A percentile compares a stretch with the other conserved stretches of the same genome.
phyloP scores from a whole-genome alignment of 2,888 invertebrate species.

The Ecdyonurus torrentis region DNA sequence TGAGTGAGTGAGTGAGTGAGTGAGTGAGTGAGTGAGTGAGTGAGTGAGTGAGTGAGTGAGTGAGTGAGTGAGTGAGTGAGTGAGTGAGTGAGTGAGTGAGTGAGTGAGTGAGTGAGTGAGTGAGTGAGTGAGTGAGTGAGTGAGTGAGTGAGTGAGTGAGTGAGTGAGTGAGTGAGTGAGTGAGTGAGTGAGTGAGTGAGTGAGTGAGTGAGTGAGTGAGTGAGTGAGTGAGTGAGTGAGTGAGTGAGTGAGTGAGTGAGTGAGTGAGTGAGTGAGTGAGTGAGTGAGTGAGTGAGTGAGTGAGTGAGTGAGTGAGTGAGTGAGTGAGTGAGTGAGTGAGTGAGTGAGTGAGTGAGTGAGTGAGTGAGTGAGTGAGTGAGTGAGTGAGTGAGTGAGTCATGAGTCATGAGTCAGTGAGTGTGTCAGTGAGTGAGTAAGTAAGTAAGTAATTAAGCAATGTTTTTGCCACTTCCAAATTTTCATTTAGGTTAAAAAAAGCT shows the following conservation, averaged over 20 bases:
- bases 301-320: conserved; percentile 4
- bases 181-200: neutral
- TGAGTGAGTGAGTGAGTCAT: conserved; percentile 5
- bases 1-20: conserved; percentile 5
- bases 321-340: conserved; percentile 5
- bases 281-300: conserved; percentile 2
- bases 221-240: neutral
- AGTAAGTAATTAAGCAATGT: conserved; percentile 8
- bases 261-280: conserved; percentile 5
- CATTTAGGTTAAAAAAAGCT: too few relatives aligned
- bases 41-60: conserved; percentile 6
- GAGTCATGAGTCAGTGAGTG: conserved; percentile 9
- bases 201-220: neutral
- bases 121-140: conserved; percentile 4
- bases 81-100: conserved; percentile 2
- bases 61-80: conserved; percentile 1
- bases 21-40: conserved; percentile 4
- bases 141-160: conserved; percentile 1
- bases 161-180: conserved; percentile 1
- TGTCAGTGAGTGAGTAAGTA: too few relatives aligned
- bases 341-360: conserved; percentile 5
- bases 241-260: conserved; percentile 5
- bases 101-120: neutral
- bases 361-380: conserved; percentile 7
- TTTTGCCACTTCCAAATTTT: too few relatives aligned